These are phyloP conservation scores for Lanius ludovicianus DNA, from an alignment of 2,113 vertebrate genomes.

Conservation along the genomic window DNA sequence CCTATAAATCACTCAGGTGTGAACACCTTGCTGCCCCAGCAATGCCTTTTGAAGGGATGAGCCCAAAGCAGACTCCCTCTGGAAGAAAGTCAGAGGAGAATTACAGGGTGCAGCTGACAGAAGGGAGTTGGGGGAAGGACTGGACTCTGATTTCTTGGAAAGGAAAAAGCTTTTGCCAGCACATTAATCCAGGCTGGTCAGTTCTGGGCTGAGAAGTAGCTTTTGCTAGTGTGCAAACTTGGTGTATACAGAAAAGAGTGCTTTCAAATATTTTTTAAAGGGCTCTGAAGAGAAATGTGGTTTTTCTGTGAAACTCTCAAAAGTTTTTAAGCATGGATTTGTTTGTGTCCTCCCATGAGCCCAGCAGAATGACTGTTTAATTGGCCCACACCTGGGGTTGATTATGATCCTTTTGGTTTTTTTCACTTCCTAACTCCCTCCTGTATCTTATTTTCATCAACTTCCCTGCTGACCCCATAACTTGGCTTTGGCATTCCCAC, in stretches of 20 bases:
- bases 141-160: background rate
- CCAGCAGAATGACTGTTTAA: conserved; percentile 45
- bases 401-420: background rate
- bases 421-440: background rate
- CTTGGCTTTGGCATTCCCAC: background rate
- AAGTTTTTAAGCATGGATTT: conserved; percentile 61
- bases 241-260: background rate
- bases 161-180: background rate
- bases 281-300: conserved; percentile 50
- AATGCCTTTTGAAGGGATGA: background rate
- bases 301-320: conserved; percentile 50
- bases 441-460: conserved; percentile 36
- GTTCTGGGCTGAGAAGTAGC: background rate
- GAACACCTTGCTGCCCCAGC: background rate
- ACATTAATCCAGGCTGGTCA: background rate
- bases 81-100: background rate
- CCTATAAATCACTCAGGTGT: conserved; percentile 32
- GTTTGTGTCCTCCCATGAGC: conserved; percentile 60
- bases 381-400: conserved; percentile 68
- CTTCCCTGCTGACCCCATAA: background rate
- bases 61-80: background rate
- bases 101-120: background rate
- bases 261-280: conserved; percentile 52
- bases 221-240: conserved; percentile 9
- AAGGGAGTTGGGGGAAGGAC: background rate